Percentiles rank a stretch among this genome's conserved stretches.
Conservation (phyloP, 2,888 invertebrate genomes). For the Acanthococcus lagerstroemiae region DNA sequence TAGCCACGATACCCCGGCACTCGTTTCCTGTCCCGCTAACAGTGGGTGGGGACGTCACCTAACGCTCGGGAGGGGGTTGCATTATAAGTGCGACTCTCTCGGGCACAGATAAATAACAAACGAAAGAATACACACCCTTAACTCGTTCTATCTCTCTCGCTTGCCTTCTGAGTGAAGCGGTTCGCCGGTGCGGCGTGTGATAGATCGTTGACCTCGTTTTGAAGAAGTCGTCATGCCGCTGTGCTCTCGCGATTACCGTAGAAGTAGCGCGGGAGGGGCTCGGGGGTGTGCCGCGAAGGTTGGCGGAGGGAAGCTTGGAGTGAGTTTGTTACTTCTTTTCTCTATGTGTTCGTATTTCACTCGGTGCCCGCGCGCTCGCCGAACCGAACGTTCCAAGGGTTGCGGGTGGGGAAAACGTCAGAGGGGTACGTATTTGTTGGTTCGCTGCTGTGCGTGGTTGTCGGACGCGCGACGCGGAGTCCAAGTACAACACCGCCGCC, state of each 20-base stretch:
- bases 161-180: slow-evolving; percentile 4
- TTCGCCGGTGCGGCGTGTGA: slow-evolving; percentile 18
- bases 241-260: slow-evolving; percentile 17
- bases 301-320: slow-evolving; percentile 24
- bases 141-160: slow-evolving; percentile 19
- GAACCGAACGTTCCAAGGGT: no score
- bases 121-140: slow-evolving; percentile 26
- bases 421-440: slow-evolving; percentile 14
- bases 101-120: slow-evolving; percentile 10
- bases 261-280: neutral
- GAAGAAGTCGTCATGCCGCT: slow-evolving; percentile 27
- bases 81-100: slow-evolving; percentile 15
- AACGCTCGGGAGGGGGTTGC: slow-evolving; percentile 24
- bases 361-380: neutral
- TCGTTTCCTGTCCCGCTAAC: neutral
- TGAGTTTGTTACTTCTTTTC: slow-evolving; percentile 5
- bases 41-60: slow-evolving; percentile 23
- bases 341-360: neutral
- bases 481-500: neutral
- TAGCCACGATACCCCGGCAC: neutral
- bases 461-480: slow-evolving; percentile 18
- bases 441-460: slow-evolving; percentile 24
- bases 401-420: slow-evolving; percentile 17
- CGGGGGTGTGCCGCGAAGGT: slow-evolving; percentile 16
- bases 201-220: slow-evolving; percentile 26